Evolutionary conservation across 2,797 vertebrate species (phyloP), one percentile per base, ranked within the genome.

Genomic region (Bryconaethiops microstoma): DNA sequence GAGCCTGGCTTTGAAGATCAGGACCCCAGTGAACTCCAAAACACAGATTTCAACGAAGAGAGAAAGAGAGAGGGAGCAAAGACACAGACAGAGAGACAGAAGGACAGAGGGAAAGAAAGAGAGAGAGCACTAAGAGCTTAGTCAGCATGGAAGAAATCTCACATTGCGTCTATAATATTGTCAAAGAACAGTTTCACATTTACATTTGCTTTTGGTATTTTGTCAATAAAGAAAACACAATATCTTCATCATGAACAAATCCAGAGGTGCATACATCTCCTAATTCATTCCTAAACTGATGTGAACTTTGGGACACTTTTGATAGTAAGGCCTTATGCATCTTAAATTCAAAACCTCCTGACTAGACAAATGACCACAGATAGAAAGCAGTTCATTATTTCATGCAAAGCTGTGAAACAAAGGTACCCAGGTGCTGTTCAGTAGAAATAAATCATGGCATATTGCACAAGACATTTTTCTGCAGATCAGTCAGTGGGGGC

Each of bases 1-100:
- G 52, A 55, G 70, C 25, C 7, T 25, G 25, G 70, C 70, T 72
- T 72, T 72, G 70, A 29, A 55, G 70, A 72, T 19, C 70, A 72
- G 29, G 50, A 55, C 52, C 70, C 8, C 17, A 35, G 29, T 55
- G 39, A 55, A 72, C 50, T 29, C 50, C 25, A 35, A 39, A 17
- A 52, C 48, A 52, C 21, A 50, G 14, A 50, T 29, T 5, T 70
- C n/a, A 23, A 23, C 39, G 45, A 5, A 42, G 63, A 45, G 65
- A 45, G 63, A 63, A 4, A 35, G 35, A 35, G 23, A 62, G 45
- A 63, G 5, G 14, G n/a, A 63, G 35, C 35, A 35, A 35, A 35
- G 35, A 35, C 35, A 35, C 35, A 35, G 35, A 35, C 35, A 35
- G 35, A 35, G 35, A 35, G 35, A 35, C 29, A 29, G 29, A 29